These are phyloP conservation scores for Gorsachius goisagi DNA, from an alignment of 2,113 vertebrate species.

Conservation along the genomic window DNA sequence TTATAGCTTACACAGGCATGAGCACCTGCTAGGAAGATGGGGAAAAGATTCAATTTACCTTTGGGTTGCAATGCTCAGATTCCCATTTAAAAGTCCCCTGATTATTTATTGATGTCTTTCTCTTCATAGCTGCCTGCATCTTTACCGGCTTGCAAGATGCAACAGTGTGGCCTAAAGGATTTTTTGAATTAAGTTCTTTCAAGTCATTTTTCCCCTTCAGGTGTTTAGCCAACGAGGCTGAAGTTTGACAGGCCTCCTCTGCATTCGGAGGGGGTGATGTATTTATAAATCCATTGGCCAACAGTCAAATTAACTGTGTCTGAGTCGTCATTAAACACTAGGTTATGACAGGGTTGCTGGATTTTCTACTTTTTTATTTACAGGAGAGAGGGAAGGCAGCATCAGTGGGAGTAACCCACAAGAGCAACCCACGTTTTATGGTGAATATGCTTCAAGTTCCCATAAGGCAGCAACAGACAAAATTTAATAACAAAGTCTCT, in stretches of 20 bases:
- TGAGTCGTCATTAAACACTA: slow-evolving; percentile 23
- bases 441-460: neutral
- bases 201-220: slow-evolving; percentile 74
- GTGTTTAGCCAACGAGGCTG: slow-evolving; percentile 53
- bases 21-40: slow-evolving; percentile 59
- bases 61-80: slow-evolving; percentile 84
- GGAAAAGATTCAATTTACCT: slow-evolving; percentile 86
- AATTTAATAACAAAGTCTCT: neutral
- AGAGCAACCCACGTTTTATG: slow-evolving; percentile 9
- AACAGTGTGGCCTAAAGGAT: slow-evolving; percentile 83
- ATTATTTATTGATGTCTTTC: slow-evolving; percentile 98
- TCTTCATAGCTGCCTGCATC: slow-evolving; percentile 83
- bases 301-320: slow-evolving; percentile 53
- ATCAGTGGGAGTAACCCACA: neutral
- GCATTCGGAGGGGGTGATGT: neutral
- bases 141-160: slow-evolving; percentile 72
- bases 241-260: slow-evolving; percentile 39
- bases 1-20: slow-evolving; percentile 50
- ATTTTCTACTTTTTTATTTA: slow-evolving; percentile 59
- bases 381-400: neutral
- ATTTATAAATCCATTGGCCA: slow-evolving; percentile 5
- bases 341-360: neutral
- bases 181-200: slow-evolving; percentile 87
- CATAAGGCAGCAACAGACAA: neutral
- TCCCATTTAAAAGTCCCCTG: slow-evolving; percentile 94